Base-by-base conservation (phyloP, 1,140 invertebrate species). In the Sinonovacula constricta region DNA sequence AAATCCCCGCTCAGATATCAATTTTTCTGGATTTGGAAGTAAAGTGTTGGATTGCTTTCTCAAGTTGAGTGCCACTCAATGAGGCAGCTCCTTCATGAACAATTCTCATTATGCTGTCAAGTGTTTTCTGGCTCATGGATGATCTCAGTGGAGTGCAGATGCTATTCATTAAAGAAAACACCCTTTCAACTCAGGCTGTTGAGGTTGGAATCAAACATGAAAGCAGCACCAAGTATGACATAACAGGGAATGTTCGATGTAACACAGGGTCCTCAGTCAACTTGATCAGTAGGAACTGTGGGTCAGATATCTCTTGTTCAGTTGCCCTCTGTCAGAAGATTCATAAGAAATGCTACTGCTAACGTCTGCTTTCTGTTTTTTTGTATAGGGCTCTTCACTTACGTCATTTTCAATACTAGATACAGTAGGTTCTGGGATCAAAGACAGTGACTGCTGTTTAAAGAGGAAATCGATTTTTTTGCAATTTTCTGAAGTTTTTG, bases 91-190 rank as follows among this genome's bases (percentile, higher is more conserved):
- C n/a, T n/a, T n/a, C n/a, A n/a, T n/a, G n/a, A n/a, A 57, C 54
- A 7, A 57, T 26, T 7, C 54, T 10, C 24, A 57, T 14, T 22
- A 57, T 7, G 7, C 28, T 7, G 18, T 57, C 54, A 10, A 57
- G 7, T 22, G 54, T 57, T 26, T 57, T 10, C 24, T 57, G 54
- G 10, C 7, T 12, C 54, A 57, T 14, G 10, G 54, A 57, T 12
- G 54, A 7, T 22, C 54, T 57, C 7, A 57, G 54, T 14, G 54
- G 54, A 12, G 54, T 57, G 28, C 54, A 57, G 10, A 57, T 7
- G 7, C 54, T 57, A 57, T 57, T 57, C 54, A 57, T 57, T 14
- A 57, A 24, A 7, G 54, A 57, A 22, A 57, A 57, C 10, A 57
- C 54, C 28, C 54, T 57, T 26, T 57, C 54, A 22, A 57, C 54